Conservation (phyloP, 2,797 vertebrate genomes). For the Muraenolepis orangiensis region DNA sequence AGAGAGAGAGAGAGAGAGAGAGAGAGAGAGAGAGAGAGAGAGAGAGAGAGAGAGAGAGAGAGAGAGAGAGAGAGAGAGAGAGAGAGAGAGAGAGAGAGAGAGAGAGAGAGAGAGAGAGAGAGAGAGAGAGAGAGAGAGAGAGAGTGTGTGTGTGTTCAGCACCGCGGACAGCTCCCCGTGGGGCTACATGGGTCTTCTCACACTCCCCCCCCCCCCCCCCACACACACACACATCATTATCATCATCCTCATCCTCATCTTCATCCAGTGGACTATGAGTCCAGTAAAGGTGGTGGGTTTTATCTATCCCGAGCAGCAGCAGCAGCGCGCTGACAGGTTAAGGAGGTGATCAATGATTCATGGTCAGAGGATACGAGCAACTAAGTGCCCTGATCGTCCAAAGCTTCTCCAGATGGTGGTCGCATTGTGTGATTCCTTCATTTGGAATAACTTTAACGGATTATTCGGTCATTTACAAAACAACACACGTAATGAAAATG, state of each 20-base stretch:
- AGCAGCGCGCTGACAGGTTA: background rate
- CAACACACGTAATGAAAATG: background rate
- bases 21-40: background rate
- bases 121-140: background rate
- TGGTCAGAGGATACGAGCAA: conserved; percentile 50
- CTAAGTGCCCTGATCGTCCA: conserved; percentile 9
- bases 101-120: background rate
- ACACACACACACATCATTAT: too few relatives aligned
- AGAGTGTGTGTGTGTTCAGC: background rate
- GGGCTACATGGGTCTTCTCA: background rate
- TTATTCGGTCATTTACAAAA: too few relatives aligned
- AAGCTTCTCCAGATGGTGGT: conserved; percentile 13
- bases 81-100: background rate
- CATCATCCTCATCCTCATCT: too few relatives aligned
- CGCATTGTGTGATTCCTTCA: background rate
- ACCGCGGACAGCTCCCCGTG: conserved; percentile 27
- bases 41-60: background rate
- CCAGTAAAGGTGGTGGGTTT: background rate
- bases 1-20: background rate
- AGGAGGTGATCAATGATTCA: conserved; percentile 57
- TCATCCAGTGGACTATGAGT: background rate
- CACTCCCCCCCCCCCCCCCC: background rate
- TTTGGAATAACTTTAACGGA: background rate
- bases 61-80: background rate
- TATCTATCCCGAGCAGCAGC: background rate